phyloP scores from a whole-genome alignment of 2,113 vertebrate genomes.

The Brienomyrus longianalis region DNA sequence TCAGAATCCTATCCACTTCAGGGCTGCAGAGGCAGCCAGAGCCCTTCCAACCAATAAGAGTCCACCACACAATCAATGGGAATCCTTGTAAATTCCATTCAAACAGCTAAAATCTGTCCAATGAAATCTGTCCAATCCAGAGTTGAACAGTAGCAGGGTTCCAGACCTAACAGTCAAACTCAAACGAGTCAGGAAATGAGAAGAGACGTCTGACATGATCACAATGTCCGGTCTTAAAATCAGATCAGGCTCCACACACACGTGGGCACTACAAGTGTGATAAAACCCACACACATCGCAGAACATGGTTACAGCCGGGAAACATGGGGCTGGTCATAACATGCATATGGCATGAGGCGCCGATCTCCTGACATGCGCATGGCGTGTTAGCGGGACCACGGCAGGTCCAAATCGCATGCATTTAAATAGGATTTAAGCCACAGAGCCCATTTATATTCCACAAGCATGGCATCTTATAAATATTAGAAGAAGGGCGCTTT shows the following conservation, averaged over 20 bases:
- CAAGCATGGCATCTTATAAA: constrained; percentile 31
- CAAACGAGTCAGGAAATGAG: not conserved
- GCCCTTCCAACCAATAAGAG: not conserved
- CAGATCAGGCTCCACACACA: not conserved
- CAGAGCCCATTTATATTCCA: constrained; percentile 33
- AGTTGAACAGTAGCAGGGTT: not conserved
- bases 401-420: constrained; percentile 25
- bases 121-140: not conserved
- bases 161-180: not conserved
- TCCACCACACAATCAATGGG: not conserved
- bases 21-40: not conserved
- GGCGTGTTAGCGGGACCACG: not conserved
- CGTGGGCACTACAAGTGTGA: not conserved
- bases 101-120: not conserved
- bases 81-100: not conserved
- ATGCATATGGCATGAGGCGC: not conserved
- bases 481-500: constrained; percentile 36
- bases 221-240: not conserved
- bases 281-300: not conserved
- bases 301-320: not conserved
- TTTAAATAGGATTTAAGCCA: constrained; percentile 39
- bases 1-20: not conserved
- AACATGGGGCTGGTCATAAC: not conserved
- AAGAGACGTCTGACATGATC: not conserved
- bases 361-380: not conserved